Percentiles rank a stretch among this genome's conserved stretches.
Evolutionary conservation across 2,113 vertebrate species (phyloP).

Genomic region (Alectura lathami): DNA sequence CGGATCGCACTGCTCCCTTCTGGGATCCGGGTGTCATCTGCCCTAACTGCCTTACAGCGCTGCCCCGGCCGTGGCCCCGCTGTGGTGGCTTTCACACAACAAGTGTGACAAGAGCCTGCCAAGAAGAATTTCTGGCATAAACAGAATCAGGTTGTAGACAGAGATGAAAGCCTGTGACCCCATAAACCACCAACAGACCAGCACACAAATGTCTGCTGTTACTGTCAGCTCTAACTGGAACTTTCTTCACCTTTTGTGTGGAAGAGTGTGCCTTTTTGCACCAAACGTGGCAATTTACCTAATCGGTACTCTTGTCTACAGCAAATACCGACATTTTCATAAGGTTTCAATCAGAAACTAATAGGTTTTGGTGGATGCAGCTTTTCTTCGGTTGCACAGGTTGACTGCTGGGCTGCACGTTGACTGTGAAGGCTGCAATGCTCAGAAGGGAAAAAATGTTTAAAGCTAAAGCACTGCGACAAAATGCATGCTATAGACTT

Average conservation of each 20-base stretch:
- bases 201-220: accelerated
- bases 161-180: neutral
- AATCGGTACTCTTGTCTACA: accelerated
- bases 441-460: neutral
- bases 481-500: accelerated
- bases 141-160: no score
- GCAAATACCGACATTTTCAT: neutral
- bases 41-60: accelerated
- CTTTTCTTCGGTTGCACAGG: neutral
- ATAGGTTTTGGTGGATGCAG: neutral
- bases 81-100: neutral
- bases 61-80: neutral
- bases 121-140: neutral
- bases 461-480: accelerated
- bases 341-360: neutral
- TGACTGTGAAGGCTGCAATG: accelerated
- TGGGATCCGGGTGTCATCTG: accelerated
- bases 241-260: accelerated
- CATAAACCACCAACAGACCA: neutral
- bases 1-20: neutral
- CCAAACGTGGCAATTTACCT: neutral
- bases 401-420: neutral
- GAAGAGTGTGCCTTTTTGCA: accelerated
- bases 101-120: neutral
- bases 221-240: accelerated